Conservation (phyloP, 1,140 invertebrate species). For the Bombus pascuorum region DNA sequence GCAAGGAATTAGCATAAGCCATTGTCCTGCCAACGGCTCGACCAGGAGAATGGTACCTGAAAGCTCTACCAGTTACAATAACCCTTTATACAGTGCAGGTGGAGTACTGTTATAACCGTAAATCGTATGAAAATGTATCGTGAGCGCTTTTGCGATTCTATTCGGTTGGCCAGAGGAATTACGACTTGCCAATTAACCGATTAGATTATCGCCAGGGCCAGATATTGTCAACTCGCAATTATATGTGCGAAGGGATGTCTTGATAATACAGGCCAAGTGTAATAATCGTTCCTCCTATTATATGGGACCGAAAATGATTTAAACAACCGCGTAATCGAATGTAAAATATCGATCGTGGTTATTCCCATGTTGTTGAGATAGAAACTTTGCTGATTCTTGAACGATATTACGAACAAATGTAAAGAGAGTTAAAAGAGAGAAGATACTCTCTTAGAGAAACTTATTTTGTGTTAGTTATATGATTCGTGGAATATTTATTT, state of each 20-base stretch:
- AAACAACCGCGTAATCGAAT: background rate
- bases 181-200: conserved; percentile 41
- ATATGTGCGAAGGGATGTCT: background rate
- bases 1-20: conserved; percentile 74
- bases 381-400: background rate
- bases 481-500: too few species aligned
- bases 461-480: too few species aligned
- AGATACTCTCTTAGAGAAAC: too few species aligned
- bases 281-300: background rate
- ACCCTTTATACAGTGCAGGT: conserved; percentile 69
- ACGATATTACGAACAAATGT: too few species aligned
- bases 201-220: conserved; percentile 27
- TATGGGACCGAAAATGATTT: background rate
- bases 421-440: too few species aligned
- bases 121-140: conserved; percentile 47
- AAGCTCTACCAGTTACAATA: conserved; percentile 67
- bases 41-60: conserved; percentile 55
- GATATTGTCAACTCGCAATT: conserved; percentile 14
- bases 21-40: conserved; percentile 71
- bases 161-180: conserved; percentile 6
- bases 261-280: conserved; percentile 27
- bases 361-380: too few species aligned
- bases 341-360: background rate
- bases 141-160: conserved; percentile 32
- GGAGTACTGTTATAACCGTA: conserved; percentile 64